Base-by-base conservation (phyloP, 1,140 invertebrate species). In the Coboldia fuscipes region DNA sequence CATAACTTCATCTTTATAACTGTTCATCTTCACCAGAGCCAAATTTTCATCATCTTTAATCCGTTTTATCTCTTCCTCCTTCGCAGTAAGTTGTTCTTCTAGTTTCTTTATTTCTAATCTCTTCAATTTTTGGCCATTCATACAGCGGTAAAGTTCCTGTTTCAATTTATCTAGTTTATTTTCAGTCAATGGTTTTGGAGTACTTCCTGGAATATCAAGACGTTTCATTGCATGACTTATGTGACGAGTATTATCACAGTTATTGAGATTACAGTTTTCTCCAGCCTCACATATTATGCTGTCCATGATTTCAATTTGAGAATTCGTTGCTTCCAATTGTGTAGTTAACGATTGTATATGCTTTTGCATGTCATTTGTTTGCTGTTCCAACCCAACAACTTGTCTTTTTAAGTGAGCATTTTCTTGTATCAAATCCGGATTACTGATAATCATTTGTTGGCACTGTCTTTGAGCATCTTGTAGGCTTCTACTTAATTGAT, bases 401-500 rank as follows among this genome's bases (percentile, higher is more conserved):
- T 41, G 37, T 4, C 46, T 40, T 34, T 46, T 38, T 16, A 50
- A 42, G 2, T 43, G 41, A 4, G 26, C 10, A 35, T 38, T 38
- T 32, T 40, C 51, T 7, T 41, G 34, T 18, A 47, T 41, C 28
- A 45, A 42, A 20, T 42, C 42, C 7, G 41, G 40, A 13, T 39
- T 41, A 1, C 9, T 18, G 12, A 5, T 15, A 10, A 33, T 28
- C 2, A 29, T 3, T 12, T 52, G 46, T 9, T 45, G 41, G 31
- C 37, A 51, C 5, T 40, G 42, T 21, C 37, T 31, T 33, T 66
- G 65, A 0, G 62, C 58, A 2, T 57, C 51, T 37, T 62, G 56
- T n/a, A 68, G 28, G 4, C 62, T 61, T 8, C 45, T 37, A 8
- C 55, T 60, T 0, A 66, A 37, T 24, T 60, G 48, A 42, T 66